Evolutionary conservation across 2,888 invertebrate species (phyloP).

Genomic region (Brachynemurus nebulosus): DNA sequence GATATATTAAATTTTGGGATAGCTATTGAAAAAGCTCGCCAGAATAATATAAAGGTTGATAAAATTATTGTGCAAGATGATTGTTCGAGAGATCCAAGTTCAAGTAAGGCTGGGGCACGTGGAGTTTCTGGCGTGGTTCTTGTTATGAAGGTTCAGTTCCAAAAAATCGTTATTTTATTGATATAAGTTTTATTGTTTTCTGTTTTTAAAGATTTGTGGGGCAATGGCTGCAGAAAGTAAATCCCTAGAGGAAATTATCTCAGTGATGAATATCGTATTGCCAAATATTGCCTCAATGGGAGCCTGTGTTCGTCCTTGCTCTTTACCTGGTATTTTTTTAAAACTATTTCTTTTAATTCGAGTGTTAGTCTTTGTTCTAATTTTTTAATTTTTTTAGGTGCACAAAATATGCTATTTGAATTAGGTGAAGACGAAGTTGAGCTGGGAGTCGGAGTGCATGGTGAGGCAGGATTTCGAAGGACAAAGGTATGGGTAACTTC

Average conservation of each 20-base stretch:
- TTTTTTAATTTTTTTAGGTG: too few relatives aligned
- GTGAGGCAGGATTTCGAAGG: slow-evolving; percentile 37
- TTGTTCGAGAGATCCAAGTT: slow-evolving; percentile 33
- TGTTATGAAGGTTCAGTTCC: slow-evolving; percentile 38
- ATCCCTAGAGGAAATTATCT: slow-evolving; percentile 37
- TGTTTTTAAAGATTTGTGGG: slow-evolving; percentile 41
- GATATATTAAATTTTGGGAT: slow-evolving; percentile 64
- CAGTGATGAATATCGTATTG: slow-evolving; percentile 31
- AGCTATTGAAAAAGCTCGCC: slow-evolving; percentile 52
- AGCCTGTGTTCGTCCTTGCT: slow-evolving; percentile 50
- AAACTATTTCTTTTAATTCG: background rate
- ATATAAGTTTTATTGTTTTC: background rate
- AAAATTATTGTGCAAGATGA: slow-evolving; percentile 50
- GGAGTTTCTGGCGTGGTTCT: slow-evolving; percentile 51
- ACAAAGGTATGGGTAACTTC: slow-evolving; percentile 31
- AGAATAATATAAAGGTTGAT: slow-evolving; percentile 38
- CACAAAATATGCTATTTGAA: slow-evolving; percentile 45
- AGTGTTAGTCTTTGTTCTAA: background rate
- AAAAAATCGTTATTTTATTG: slow-evolving; percentile 1
- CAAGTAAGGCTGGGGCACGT: slow-evolving; percentile 41
- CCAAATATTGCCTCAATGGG: slow-evolving; percentile 52
- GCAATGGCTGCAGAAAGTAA: slow-evolving; percentile 47
- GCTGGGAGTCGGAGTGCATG: slow-evolving; percentile 39
- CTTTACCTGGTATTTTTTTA: slow-evolving; percentile 41
- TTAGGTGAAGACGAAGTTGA: slow-evolving; percentile 51